These are phyloP conservation scores for Fulmarus glacialis DNA, from an alignment of 2,113 vertebrate species.

Conservation along the genomic window DNA sequence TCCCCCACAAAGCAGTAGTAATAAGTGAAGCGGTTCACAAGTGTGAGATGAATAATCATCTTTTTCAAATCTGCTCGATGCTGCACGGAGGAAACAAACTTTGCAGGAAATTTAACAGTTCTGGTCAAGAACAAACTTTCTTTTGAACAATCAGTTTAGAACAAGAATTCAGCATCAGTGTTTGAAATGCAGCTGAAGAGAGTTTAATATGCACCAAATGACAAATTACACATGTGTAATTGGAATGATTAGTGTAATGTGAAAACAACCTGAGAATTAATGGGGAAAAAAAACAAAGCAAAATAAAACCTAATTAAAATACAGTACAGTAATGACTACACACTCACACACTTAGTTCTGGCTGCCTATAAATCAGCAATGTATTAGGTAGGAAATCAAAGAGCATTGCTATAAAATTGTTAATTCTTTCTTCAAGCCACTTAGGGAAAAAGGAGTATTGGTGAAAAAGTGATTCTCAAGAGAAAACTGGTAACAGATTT, in stretches of 20 bases:
- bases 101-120: background rate
- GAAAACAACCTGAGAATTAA: background rate
- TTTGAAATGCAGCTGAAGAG: background rate
- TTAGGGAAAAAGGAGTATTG: background rate
- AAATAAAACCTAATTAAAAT: conserved; percentile 19
- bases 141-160: background rate
- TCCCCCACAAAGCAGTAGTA: background rate
- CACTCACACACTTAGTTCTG: background rate
- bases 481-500: background rate
- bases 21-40: background rate
- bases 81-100: background rate
- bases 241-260: background rate
- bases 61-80: background rate
- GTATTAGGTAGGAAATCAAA: background rate
- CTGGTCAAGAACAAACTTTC: background rate
- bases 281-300: background rate
- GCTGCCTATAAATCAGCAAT: background rate
- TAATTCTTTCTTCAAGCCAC: background rate
- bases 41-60: background rate
- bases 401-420: background rate
- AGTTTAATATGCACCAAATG: background rate
- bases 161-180: background rate
- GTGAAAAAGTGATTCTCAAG: background rate
- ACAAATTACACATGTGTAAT: background rate
- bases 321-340: background rate